Percentiles rank a stretch among this genome's conserved stretches.
Conservation (phyloP, 1,140 invertebrate species). For the Pomacea maculata region DNA sequence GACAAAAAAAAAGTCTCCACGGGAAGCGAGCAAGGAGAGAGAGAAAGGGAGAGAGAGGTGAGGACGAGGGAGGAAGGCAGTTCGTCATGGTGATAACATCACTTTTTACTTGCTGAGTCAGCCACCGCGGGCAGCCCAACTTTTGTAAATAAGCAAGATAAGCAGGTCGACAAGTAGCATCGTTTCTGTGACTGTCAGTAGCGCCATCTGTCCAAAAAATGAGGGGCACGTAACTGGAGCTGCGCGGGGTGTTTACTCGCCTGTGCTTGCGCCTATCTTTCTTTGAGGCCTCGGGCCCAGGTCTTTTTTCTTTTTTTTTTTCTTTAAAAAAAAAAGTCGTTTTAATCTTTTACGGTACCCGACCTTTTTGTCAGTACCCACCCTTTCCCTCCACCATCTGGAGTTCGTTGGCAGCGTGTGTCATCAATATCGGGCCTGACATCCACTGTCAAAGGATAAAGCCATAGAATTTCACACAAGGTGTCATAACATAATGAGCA, state of each 20-base stretch:
- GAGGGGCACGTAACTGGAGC: constrained; percentile 2
- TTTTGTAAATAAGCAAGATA: constrained; percentile 5
- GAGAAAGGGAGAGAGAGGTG: constrained; percentile 2
- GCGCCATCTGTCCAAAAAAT: constrained; percentile 12
- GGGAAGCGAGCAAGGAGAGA: neutral
- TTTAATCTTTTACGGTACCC: too few species aligned
- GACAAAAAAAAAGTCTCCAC: too few species aligned
- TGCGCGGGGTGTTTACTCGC: neutral
- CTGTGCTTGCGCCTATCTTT: neutral
- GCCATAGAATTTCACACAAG: too few species aligned
- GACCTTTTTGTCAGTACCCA: too few species aligned
- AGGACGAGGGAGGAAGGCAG: neutral
- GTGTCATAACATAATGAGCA: too few species aligned
- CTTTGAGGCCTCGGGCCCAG: neutral
- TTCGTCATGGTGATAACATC: neutral
- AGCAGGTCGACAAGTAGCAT: constrained; percentile 7
- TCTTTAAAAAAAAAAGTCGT: too few species aligned
- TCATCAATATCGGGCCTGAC: too few species aligned
- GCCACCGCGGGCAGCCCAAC: neutral
- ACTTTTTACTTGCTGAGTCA: constrained; percentile 1
- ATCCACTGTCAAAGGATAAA: too few species aligned
- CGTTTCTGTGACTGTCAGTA: constrained; percentile 4
- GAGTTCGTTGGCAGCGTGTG: too few species aligned
- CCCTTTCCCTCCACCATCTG: too few species aligned
- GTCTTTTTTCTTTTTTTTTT: too few species aligned